These are phyloP conservation scores for Catagonus wagneri DNA, from an alignment of 2,113 vertebrate genomes.

Conservation along the genomic window DNA sequence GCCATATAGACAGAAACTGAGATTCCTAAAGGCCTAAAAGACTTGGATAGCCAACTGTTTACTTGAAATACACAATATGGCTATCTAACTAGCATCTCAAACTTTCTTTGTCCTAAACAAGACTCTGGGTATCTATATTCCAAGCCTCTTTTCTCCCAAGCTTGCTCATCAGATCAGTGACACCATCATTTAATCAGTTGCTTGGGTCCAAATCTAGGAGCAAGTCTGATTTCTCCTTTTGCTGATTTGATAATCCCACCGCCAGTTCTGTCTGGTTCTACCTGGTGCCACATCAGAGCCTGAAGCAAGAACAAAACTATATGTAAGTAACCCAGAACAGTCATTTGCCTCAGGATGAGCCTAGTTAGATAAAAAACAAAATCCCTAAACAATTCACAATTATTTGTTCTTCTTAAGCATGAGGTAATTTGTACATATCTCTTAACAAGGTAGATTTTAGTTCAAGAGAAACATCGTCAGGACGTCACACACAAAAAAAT, in stretches of 20 bases:
- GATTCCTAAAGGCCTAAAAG: neutral
- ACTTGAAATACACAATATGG: neutral
- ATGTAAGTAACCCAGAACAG: neutral
- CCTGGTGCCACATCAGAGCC: neutral
- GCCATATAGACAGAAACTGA: neutral
- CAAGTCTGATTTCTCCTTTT: neutral
- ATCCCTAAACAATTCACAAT: conserved; percentile 21
- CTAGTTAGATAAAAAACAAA: conserved; percentile 34
- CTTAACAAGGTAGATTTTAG: neutral
- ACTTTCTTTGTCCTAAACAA: neutral
- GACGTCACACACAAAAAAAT: neutral
- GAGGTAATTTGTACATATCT: neutral
- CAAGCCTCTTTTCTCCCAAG: neutral
- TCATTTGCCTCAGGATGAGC: neutral
- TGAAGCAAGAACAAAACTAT: neutral
- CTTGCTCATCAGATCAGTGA: neutral
- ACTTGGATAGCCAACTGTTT: neutral
- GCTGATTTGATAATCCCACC: neutral
- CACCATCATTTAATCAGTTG: neutral
- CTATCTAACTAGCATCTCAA: neutral
- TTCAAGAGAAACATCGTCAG: conserved; percentile 18
- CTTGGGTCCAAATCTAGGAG: neutral
- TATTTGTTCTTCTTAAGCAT: neutral
- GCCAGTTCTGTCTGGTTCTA: neutral
- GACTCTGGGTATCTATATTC: neutral